phyloP scores from a whole-genome alignment of 2,113 vertebrate genomes.

The Euleptes europaea region DNA sequence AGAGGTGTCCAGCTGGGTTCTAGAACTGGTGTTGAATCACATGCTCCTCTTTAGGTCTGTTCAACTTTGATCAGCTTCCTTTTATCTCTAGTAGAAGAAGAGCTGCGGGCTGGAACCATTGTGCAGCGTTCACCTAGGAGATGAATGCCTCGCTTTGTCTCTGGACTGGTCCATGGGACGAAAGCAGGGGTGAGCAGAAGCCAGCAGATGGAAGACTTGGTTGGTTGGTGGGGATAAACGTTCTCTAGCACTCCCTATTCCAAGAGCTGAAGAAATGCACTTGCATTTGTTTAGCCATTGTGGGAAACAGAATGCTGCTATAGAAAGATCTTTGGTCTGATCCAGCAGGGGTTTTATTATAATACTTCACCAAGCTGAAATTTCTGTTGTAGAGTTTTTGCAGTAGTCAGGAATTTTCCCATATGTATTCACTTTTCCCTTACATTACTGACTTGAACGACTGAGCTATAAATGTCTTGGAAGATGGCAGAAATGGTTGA shows the following conservation, averaged over 20 bases:
- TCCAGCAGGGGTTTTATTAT: no score
- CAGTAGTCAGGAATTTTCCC: no score
- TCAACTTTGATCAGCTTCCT: neutral
- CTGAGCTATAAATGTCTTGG: neutral
- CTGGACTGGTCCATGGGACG: conserved; percentile 93
- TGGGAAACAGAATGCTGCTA: no score
- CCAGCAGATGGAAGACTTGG: neutral
- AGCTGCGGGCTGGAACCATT: conserved; percentile 72
- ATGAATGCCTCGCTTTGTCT: conserved; percentile 84
- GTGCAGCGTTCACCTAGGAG: conserved; percentile 73
- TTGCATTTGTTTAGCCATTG: neutral
- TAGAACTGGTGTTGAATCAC: neutral
- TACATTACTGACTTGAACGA: neutral
- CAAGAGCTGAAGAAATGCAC: neutral
- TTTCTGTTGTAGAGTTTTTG: neutral
- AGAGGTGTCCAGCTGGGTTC: neutral
- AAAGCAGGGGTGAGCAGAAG: conserved; percentile 77
- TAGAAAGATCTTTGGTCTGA: no score
- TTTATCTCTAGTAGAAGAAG: conserved; percentile 81
- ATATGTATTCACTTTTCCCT: neutral
- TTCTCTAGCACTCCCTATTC: neutral
- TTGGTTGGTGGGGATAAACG: neutral
- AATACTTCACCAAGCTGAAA: neutral
- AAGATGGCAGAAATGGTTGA: neutral
- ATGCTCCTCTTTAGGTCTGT: accelerated